These are phyloP conservation scores for Magallana nippona DNA, from an alignment of 2,888 invertebrate genomes.

Conservation along the genomic window DNA sequence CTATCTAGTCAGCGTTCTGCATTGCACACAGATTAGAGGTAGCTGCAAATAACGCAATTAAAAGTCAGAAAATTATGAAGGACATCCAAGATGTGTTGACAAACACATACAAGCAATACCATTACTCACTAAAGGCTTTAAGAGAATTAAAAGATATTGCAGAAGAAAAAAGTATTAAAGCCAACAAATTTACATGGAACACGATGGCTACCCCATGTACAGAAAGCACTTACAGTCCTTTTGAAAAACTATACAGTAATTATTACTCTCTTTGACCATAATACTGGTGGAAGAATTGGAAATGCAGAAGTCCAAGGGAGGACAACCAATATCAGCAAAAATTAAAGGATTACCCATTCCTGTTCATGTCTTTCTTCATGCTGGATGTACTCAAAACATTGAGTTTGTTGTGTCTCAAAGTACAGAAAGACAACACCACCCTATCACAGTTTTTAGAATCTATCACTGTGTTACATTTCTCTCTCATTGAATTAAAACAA, in stretches of 20 bases:
- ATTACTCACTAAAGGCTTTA: slow-evolving; percentile 27
- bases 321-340: slow-evolving; percentile 36
- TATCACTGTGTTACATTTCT: slow-evolving; percentile 7
- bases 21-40: slow-evolving; percentile 40
- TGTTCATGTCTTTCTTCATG: slow-evolving; percentile 18
- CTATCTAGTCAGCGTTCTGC: slow-evolving; percentile 28
- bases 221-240: slow-evolving; percentile 18
- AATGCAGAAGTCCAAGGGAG: slow-evolving; percentile 40
- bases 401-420: not conserved
- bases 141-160: slow-evolving; percentile 4
- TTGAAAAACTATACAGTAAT: slow-evolving; percentile 3
- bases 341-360: slow-evolving; percentile 37
- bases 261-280: slow-evolving; percentile 38
- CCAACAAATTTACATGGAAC: slow-evolving; percentile 39
- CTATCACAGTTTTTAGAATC: slow-evolving; percentile 37
- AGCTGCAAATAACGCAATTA: slow-evolving; percentile 12
- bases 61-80: not conserved
- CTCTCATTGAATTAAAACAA: slow-evolving; percentile 37
- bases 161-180: slow-evolving; percentile 44
- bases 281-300: not conserved
- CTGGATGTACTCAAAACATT: slow-evolving; percentile 26
- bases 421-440: slow-evolving; percentile 37
- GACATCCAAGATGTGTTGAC: slow-evolving; percentile 27
- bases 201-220: slow-evolving; percentile 42
- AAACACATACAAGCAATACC: slow-evolving; percentile 17